phyloP scores from a whole-genome alignment of 2,888 invertebrate species.

The Hypena proboscidalis region DNA sequence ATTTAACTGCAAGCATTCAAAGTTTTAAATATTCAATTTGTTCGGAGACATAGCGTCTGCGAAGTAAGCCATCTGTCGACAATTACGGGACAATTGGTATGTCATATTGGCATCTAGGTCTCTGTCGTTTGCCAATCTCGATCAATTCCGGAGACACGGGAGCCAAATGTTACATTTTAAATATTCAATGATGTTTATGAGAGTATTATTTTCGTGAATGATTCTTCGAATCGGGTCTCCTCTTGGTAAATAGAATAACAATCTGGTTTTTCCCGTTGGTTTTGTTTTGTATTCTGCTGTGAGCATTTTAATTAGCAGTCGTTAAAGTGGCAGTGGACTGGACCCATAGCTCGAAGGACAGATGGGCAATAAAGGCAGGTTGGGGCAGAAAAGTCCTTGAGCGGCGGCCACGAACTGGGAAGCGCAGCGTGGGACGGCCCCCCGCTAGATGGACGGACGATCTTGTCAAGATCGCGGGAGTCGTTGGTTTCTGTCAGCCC shows the following conservation, averaged over 20 bases:
- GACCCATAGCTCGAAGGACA: too few species aligned
- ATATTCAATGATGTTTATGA: slow-evolving; percentile 1
- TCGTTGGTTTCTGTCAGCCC: too few species aligned
- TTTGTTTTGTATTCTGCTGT: too few species aligned
- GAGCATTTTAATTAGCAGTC: too few species aligned
- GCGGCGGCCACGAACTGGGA: too few species aligned
- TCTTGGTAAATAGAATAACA: background rate
- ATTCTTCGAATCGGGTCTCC: too few species aligned
- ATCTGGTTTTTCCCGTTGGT: background rate
- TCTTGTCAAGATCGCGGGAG: too few species aligned
- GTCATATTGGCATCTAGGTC: slow-evolving; percentile 5
- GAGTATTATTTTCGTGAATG: background rate
- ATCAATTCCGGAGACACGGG: background rate
- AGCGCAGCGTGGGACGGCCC: too few species aligned
- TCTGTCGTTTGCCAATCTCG: slow-evolving; percentile 1
- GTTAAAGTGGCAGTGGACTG: too few species aligned
- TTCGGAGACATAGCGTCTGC: slow-evolving; percentile 1
- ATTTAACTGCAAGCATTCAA: background rate
- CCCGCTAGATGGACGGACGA: too few species aligned
- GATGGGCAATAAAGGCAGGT: too few species aligned
- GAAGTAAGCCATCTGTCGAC: background rate
- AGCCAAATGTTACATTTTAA: background rate
- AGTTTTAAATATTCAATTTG: slow-evolving; percentile 5
- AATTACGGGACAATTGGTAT: slow-evolving; percentile 7
- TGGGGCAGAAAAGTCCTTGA: too few species aligned